Evolutionary conservation across 2,888 invertebrate genomes (phyloP).

Genomic region (Pachydiplax longipennis): DNA sequence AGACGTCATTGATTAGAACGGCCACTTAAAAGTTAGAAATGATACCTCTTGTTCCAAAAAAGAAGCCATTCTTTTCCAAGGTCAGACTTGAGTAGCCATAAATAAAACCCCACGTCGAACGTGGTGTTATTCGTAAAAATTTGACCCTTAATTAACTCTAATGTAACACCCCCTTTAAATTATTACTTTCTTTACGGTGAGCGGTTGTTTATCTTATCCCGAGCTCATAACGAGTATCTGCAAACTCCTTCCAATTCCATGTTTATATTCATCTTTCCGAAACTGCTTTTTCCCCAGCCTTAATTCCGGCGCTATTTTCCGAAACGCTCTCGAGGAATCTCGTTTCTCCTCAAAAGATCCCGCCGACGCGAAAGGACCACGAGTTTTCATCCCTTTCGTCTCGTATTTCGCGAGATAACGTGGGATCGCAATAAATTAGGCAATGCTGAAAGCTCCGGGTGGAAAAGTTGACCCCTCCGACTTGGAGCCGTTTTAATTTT

Average conservation of each 20-base stretch:
- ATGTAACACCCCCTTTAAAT: not conserved
- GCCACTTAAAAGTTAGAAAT: too few species aligned
- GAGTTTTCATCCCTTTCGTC: not conserved
- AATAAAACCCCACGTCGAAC: not conserved
- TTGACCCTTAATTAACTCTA: not conserved
- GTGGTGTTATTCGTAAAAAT: not conserved
- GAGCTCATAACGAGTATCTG: not conserved
- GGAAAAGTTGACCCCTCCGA: not conserved
- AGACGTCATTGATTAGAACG: too few species aligned
- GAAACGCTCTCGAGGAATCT: not conserved
- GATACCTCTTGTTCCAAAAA: not conserved
- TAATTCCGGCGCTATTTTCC: not conserved
- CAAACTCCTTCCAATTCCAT: not conserved
- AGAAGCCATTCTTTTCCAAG: not conserved
- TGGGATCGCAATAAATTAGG: not conserved
- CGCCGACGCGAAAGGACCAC: not conserved
- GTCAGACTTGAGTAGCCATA: not conserved
- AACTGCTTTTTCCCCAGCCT: not conserved
- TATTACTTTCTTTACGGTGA: not conserved
- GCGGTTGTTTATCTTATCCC: not conserved
- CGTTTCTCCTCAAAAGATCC: not conserved
- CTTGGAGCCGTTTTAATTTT: not conserved
- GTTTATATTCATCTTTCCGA: not conserved
- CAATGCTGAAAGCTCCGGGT: not conserved
- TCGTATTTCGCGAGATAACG: not conserved